A percentile compares a stretch with the other conserved stretches of the same genome.
Evolutionary conservation across 2,113 vertebrate species (phyloP).

Genomic region (Notothenia rossii): DNA sequence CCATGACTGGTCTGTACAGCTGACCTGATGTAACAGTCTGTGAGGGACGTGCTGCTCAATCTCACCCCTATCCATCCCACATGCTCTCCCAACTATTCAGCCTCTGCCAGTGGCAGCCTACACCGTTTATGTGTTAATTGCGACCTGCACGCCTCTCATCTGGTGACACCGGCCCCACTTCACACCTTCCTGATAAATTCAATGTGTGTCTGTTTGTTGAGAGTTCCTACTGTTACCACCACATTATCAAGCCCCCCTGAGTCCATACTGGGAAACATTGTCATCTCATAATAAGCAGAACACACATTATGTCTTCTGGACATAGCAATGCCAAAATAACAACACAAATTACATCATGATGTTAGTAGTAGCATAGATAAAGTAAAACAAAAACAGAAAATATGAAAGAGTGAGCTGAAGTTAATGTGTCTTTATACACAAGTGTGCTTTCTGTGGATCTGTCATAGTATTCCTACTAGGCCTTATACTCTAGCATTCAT

Average conservation of each 20-base stretch:
- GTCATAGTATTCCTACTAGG: too few relatives aligned
- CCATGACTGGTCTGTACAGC: background rate
- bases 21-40: background rate
- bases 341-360: background rate
- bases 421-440: background rate
- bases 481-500: too few relatives aligned
- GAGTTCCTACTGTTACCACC: constrained; percentile 42
- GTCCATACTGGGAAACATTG: constrained; percentile 27
- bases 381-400: background rate
- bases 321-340: background rate
- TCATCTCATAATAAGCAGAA: constrained; percentile 5
- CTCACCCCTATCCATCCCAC: background rate
- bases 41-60: background rate
- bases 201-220: constrained; percentile 41
- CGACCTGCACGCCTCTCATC: constrained; percentile 51
- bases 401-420: background rate
- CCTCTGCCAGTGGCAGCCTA: constrained; percentile 16
- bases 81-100: constrained; percentile 21
- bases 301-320: background rate
- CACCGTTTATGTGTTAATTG: constrained; percentile 63
- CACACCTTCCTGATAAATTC: constrained; percentile 64
- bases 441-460: too few relatives aligned
- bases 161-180: constrained; percentile 58
- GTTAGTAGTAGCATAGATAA: background rate
- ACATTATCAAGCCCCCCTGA: constrained; percentile 30